phyloP scores from a whole-genome alignment of 2,888 invertebrate genomes.

The Lasioglossum morio region DNA sequence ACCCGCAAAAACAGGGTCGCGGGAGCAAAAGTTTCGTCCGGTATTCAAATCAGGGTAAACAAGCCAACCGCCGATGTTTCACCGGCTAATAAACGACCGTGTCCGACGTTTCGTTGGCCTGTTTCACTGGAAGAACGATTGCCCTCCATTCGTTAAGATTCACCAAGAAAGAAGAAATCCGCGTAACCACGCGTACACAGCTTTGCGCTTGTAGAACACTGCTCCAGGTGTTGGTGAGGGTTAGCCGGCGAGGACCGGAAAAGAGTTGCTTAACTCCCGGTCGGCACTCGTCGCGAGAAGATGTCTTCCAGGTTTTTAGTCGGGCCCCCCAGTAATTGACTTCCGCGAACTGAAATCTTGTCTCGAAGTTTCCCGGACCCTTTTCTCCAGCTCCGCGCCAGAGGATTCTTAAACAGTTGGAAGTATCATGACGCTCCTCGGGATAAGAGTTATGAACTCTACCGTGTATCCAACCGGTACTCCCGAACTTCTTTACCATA shows the following conservation, averaged over 20 bases:
- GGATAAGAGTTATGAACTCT: slow-evolving; percentile 56
- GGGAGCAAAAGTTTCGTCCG: slow-evolving; percentile 22
- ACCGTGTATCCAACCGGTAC: slow-evolving; percentile 35
- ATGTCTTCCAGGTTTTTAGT: slow-evolving; percentile 45
- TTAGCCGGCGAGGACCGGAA: slow-evolving; percentile 6
- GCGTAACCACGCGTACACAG: slow-evolving; percentile 38
- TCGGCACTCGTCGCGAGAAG: slow-evolving; percentile 7
- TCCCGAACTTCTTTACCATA: slow-evolving; percentile 25
- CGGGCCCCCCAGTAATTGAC: slow-evolving; percentile 63
- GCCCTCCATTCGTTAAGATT: slow-evolving; percentile 15
- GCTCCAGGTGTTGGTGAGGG: background rate
- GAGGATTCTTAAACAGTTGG: slow-evolving; percentile 60
- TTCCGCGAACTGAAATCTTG: slow-evolving; percentile 62
- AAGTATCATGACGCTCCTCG: slow-evolving; percentile 48
- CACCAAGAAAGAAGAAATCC: slow-evolving; percentile 26
- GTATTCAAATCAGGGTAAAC: slow-evolving; percentile 16
- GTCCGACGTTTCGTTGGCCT: slow-evolving; percentile 5
- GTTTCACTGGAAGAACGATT: slow-evolving; percentile 10
- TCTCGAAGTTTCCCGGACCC: slow-evolving; percentile 51
- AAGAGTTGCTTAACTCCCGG: slow-evolving; percentile 45
- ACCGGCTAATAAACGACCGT: slow-evolving; percentile 29
- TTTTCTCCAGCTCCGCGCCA: slow-evolving; percentile 31
- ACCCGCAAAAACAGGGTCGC: background rate
- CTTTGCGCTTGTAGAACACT: background rate
- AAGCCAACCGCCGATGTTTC: slow-evolving; percentile 21